Evolutionary conservation across 1,140 invertebrate species (phyloP), one percentile per base, ranked within the genome.

Genomic region (Orchestia grillus): DNA sequence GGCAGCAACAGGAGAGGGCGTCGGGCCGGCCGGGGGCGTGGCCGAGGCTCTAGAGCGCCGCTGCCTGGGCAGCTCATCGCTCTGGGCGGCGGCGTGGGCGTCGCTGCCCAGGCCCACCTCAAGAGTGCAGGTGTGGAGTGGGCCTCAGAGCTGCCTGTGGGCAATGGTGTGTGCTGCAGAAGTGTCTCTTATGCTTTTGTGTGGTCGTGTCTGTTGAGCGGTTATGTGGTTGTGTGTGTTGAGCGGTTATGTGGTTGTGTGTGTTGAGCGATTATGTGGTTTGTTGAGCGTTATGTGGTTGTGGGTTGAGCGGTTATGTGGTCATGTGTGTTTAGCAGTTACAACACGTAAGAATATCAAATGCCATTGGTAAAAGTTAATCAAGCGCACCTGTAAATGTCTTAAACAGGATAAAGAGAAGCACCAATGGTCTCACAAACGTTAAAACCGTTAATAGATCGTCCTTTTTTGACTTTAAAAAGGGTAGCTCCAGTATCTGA

Each of bases 101-200:
- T 94, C 92, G 92, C 92, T 47, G 92, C 92, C 1, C 92, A 94
- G 40, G 92, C 92, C 11, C 92, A 94, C 92, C 92, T 94, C 92
- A 94, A 94, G 92, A 44, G 15, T 94, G 92, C 92, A 19, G 92
- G 92, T 94, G 28, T n/a, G 92, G 0, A 15, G 11, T 91, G 11
- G 4, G 41, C 3, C n/a, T n/a, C n/a, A n/a, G n/a, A n/a, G n/a
- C n/a, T n/a, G n/a, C n/a, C n/a, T n/a, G n/a, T 77, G 16, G 62
- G 16, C 62, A 19, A 19, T 16, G 16, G 62, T n/a, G n/a, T n/a
- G n/a, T 44, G 41, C 28, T 36, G 6, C 88, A 15, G 11, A 16
- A 8, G 6, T 19, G 3, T 91, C 41, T 91, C 4, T 91, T 44
- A 19, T 91, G 88, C 41, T 44, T 42, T 94, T 94, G 23, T 92